Conservation (phyloP, 2,797 vertebrate species). For the Eospalax fontanierii region DNA sequence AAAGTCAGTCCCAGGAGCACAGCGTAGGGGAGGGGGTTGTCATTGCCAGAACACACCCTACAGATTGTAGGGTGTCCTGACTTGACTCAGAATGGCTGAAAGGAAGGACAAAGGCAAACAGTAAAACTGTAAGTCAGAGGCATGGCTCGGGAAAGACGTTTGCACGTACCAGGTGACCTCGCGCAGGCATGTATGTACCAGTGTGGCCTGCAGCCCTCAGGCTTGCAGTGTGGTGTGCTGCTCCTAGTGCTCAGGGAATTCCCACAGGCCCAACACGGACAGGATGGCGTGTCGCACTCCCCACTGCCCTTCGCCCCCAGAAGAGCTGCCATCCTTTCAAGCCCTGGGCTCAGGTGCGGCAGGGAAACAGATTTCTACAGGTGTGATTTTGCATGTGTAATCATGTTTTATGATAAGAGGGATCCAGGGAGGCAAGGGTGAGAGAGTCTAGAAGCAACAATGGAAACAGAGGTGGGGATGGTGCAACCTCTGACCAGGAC, state of each 20-base stretch:
- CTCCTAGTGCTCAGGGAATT: neutral
- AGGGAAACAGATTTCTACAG: neutral
- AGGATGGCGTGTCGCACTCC: no score
- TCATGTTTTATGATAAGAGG: neutral
- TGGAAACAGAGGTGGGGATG: neutral
- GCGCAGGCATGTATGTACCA: neutral
- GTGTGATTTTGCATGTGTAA: neutral
- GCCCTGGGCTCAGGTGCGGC: neutral
- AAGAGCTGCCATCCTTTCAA: no score
- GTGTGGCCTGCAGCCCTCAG: neutral
- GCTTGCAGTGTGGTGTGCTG: neutral
- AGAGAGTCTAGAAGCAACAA: rapidly evolving
- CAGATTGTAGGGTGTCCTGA: neutral
- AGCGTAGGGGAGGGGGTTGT: no score
- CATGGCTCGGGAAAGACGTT: neutral
- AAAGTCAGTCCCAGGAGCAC: rapidly evolving
- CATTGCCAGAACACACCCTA: neutral
- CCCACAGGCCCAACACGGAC: no score
- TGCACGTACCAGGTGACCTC: rapidly evolving
- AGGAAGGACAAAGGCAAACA: neutral
- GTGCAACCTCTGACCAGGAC: neutral
- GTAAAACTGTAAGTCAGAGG: neutral
- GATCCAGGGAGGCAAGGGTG: neutral
- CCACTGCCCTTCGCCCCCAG: no score
- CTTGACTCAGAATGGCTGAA: neutral